A percentile compares a stretch with the other conserved stretches of the same genome.
Conservation (phyloP, 1,140 invertebrate genomes). For the Hetaerina americana region DNA sequence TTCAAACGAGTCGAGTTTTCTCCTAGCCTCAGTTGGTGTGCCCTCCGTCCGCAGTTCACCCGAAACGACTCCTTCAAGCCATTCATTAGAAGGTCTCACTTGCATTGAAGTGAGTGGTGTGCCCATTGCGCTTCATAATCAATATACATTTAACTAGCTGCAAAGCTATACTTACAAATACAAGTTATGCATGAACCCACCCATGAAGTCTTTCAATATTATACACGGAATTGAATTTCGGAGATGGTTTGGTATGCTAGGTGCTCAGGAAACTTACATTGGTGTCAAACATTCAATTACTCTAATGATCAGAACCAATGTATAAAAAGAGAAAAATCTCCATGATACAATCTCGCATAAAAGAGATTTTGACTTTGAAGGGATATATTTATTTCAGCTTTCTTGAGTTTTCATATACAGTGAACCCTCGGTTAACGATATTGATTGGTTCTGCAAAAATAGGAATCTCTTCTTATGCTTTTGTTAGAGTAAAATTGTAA, state of each 20-base stretch:
- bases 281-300: neutral
- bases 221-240: neutral
- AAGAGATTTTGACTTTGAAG: too few relatives aligned
- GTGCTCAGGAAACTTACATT: neutral
- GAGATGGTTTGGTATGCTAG: neutral
- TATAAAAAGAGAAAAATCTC: too few relatives aligned
- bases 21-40: constrained; percentile 4
- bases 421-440: too few relatives aligned
- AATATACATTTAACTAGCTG: neutral
- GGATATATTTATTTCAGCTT: too few relatives aligned
- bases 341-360: too few relatives aligned
- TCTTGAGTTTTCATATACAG: too few relatives aligned
- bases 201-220: neutral
- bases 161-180: neutral
- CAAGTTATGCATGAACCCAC: neutral
- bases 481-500: too few relatives aligned
- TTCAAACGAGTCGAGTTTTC: constrained; percentile 4
- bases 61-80: neutral
- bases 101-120: neutral
- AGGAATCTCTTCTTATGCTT: too few relatives aligned
- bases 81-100: neutral
- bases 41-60: neutral
- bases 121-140: neutral
- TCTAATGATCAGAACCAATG: neutral
- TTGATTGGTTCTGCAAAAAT: too few relatives aligned